Evolutionary conservation across 2,888 invertebrate species (phyloP).

Genomic region (Oligia fasciuncula): DNA sequence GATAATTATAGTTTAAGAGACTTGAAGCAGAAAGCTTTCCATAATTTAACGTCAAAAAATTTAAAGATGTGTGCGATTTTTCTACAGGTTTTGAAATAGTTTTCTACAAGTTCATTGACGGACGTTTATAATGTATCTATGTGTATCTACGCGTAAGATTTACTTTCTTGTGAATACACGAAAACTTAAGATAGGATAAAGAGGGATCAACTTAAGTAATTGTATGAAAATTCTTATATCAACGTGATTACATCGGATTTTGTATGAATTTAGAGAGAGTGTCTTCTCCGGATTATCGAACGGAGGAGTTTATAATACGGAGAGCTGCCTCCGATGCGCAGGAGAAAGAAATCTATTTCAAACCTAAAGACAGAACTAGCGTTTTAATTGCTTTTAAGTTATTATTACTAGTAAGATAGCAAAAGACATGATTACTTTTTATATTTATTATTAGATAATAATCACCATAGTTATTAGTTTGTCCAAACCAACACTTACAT

Average conservation of each 20-base stretch:
- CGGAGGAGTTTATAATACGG: conserved; percentile 44
- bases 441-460: conserved; percentile 76
- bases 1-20: conserved; percentile 72
- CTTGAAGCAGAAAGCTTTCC: conserved; percentile 74
- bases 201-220: conserved; percentile 83
- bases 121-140: conserved; percentile 74
- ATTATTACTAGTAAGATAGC: conserved; percentile 74
- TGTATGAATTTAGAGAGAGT: conserved; percentile 58
- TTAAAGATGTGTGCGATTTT: conserved; percentile 75
- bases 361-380: conserved; percentile 84
- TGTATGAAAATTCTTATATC: conserved; percentile 72
- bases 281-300: conserved; percentile 42
- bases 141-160: conserved; percentile 74
- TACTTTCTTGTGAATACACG: conserved; percentile 76
- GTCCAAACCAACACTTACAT: conserved; percentile 73
- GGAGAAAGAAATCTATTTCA: conserved; percentile 85
- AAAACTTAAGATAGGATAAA: conserved; percentile 83
- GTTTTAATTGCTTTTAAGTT: conserved; percentile 78
- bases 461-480: conserved; percentile 78
- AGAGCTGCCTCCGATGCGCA: conserved; percentile 42
- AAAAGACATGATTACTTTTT: conserved; percentile 81
- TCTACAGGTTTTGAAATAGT: conserved; percentile 87
- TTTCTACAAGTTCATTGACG: conserved; percentile 75
- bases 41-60: conserved; percentile 66
- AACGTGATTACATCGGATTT: conserved; percentile 63